Conservation (phyloP, 1,140 invertebrate species). For the Coptotermes formosanus region DNA sequence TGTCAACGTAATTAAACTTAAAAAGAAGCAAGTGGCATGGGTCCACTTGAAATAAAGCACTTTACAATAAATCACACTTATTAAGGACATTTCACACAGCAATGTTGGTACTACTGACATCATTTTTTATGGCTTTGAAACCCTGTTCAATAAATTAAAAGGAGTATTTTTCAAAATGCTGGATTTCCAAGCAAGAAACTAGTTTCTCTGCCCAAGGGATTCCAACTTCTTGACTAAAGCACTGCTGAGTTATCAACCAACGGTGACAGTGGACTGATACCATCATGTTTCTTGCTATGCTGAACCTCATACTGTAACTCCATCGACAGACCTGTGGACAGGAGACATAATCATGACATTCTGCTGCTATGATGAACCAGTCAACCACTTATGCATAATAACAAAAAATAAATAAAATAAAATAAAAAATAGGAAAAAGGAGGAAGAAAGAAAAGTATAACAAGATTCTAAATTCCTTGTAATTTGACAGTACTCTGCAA, state of each 20-base stretch:
- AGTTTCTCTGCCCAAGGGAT: background rate
- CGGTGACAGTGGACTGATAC: conserved; percentile 72
- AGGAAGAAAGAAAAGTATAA: too few relatives aligned
- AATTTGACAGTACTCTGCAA: too few relatives aligned
- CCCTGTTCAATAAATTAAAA: background rate
- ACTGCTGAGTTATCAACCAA: conserved; percentile 64
- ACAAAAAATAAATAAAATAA: too few relatives aligned
- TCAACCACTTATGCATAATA: too few relatives aligned
- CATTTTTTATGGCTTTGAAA: background rate
- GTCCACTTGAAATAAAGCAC: background rate
- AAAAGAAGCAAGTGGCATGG: too few relatives aligned
- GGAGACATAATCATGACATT: background rate
- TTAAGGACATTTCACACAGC: conserved; percentile 13
- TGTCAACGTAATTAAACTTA: too few relatives aligned
- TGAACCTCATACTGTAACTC: conserved; percentile 78
- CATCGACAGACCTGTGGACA: conserved; percentile 60
- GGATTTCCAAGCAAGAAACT: background rate
- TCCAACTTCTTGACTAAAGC: conserved; percentile 33
- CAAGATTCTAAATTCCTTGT: too few relatives aligned
- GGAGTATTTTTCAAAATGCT: background rate
- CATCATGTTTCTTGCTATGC: conserved; percentile 52
- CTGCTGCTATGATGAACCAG: background rate
- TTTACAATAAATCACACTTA: background rate
- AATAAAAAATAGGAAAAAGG: too few relatives aligned
- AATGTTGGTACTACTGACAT: background rate